Conservation (phyloP, 2,797 vertebrate genomes). For the Denticeps clupeoides region DNA sequence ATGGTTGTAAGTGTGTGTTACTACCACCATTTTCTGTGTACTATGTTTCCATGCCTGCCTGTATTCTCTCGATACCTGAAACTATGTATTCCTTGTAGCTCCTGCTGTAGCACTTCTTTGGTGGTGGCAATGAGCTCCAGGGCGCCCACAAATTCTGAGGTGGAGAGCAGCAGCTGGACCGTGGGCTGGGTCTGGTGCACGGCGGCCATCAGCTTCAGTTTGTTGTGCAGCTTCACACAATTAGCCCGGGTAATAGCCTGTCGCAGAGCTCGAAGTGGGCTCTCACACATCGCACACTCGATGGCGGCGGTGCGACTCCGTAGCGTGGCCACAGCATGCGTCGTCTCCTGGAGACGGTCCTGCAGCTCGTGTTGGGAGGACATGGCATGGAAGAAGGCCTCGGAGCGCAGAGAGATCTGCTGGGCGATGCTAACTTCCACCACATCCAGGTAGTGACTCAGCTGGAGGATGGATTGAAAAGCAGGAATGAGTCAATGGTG, state of each 20-base stretch:
- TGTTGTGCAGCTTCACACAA: slow-evolving; percentile 80
- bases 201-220: slow-evolving; percentile 94
- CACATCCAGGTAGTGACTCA: slow-evolving; percentile 96
- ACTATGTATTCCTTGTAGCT: slow-evolving; percentile 78
- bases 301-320: slow-evolving; percentile 79
- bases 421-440: slow-evolving; percentile 98
- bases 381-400: slow-evolving; percentile 98
- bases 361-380: slow-evolving; percentile 95
- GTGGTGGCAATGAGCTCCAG: slow-evolving; percentile 96
- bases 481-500: neutral
- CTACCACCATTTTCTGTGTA: too few relatives aligned
- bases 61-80: slow-evolving; percentile 15
- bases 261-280: slow-evolving; percentile 75
- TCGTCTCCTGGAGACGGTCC: slow-evolving; percentile 88
- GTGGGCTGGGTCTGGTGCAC: slow-evolving; percentile 98
- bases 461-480: slow-evolving; percentile 23
- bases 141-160: slow-evolving; percentile 89
- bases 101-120: slow-evolving; percentile 95
- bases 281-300: slow-evolving; percentile 83
- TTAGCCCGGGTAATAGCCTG: slow-evolving; percentile 79
- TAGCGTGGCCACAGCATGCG: slow-evolving; percentile 77
- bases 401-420: slow-evolving; percentile 95
- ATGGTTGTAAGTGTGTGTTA: neutral
- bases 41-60: too few relatives aligned
- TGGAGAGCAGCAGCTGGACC: slow-evolving; percentile 89